A percentile compares a stretch with the other conserved stretches of the same genome.
These are phyloP conservation scores for Stenolophus ochropezus DNA, from an alignment of 2,888 invertebrate species.

Conservation along the genomic window DNA sequence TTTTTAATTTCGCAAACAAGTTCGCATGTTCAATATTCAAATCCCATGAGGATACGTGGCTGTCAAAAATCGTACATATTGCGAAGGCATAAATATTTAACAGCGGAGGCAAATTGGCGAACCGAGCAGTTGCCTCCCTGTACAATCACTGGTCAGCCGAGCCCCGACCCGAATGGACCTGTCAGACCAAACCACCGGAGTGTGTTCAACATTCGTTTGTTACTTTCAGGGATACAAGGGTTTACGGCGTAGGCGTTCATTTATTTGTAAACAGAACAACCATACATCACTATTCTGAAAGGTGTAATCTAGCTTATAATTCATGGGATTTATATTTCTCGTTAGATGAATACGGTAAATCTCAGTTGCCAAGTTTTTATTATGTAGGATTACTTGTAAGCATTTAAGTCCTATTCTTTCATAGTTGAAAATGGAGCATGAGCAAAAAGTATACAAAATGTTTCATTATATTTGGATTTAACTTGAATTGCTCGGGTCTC, in stretches of 20 bases:
- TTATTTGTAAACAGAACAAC: background rate
- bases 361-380: background rate
- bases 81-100: conserved; percentile 23
- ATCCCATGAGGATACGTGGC: background rate
- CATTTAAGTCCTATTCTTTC: too few relatives aligned
- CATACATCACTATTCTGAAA: background rate
- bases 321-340: background rate
- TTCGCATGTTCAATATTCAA: background rate
- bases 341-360: background rate
- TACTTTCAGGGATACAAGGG: background rate
- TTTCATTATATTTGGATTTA: too few relatives aligned
- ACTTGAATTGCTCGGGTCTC: too few relatives aligned
- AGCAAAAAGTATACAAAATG: too few relatives aligned
- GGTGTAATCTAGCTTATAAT: background rate
- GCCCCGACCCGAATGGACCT: conserved; percentile 6
- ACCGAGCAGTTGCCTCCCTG: conserved; percentile 2
- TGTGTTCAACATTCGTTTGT: background rate
- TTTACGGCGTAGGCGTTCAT: background rate
- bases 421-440: too few relatives aligned
- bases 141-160: background rate
- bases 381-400: too few relatives aligned
- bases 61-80: conserved; percentile 25
- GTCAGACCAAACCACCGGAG: background rate
- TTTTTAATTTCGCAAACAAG: background rate
- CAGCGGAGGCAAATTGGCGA: conserved; percentile 4